These are phyloP conservation scores for Apocrypta bakeri DNA, from an alignment of 1,140 invertebrate species.

Conservation along the genomic window DNA sequence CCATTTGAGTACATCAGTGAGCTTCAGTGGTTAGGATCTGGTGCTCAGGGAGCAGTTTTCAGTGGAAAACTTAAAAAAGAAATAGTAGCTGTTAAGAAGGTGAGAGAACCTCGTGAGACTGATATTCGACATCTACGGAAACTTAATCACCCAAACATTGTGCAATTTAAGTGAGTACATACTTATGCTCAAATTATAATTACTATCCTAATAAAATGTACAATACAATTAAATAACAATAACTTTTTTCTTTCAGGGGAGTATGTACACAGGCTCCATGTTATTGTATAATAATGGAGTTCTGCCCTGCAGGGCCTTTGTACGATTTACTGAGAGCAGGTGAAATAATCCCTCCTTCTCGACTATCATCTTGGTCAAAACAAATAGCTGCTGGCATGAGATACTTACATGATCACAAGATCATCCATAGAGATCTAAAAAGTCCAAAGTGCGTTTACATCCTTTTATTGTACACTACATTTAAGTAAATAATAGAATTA, in stretches of 20 bases:
- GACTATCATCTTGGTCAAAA: conserved; percentile 93
- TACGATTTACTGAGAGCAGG: conserved; percentile 92
- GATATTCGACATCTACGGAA: conserved; percentile 95
- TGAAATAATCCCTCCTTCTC: conserved; percentile 86
- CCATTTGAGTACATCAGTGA: conserved; percentile 94
- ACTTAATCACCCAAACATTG: conserved; percentile 97
- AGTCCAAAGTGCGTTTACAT: conserved; percentile 91
- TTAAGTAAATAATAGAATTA: not conserved
- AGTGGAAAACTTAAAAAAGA: conserved; percentile 88
- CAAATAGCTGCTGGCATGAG: conserved; percentile 97
- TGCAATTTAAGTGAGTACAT: conserved; percentile 88
- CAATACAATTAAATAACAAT: not conserved
- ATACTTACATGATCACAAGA: conserved; percentile 96
- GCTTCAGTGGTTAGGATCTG: conserved; percentile 94
- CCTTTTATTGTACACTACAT: conserved; percentile 1
- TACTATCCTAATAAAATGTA: not conserved
- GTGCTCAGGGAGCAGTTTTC: conserved; percentile 97
- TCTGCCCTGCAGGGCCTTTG: conserved; percentile 94
- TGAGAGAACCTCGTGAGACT: conserved; percentile 93
- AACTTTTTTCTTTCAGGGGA: conserved; percentile 78
- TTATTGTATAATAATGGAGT: conserved; percentile 99
- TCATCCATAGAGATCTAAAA: conserved; percentile 97
- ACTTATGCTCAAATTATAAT: not conserved
- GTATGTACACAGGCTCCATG: conserved; percentile 95
- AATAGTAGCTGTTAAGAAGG: conserved; percentile 97